Percentiles rank a stretch among this genome's conserved stretches.
Conservation (phyloP, 1,140 invertebrate species). For the Teleopsis dalmanni region DNA sequence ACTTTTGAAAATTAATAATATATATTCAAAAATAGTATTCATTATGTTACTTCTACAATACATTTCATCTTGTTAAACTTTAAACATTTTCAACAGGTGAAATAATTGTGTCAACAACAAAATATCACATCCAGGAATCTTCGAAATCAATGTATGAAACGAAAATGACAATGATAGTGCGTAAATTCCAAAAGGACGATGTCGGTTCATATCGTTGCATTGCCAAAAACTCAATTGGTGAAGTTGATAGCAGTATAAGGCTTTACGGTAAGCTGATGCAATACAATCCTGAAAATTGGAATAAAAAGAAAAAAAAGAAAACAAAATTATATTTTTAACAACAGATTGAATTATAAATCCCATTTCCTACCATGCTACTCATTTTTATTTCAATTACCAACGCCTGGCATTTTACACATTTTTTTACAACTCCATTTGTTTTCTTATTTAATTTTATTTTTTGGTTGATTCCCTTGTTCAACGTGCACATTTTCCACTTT, state of each 20-base stretch:
- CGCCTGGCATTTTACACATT: too few relatives aligned
- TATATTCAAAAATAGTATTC: too few relatives aligned
- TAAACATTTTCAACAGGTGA: constrained; percentile 51
- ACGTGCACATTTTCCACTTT: constrained; percentile 9
- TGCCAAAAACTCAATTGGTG: constrained; percentile 84
- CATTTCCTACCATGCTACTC: too few relatives aligned
- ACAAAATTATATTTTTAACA: too few relatives aligned
- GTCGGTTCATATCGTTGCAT: constrained; percentile 81
- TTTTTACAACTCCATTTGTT: background rate
- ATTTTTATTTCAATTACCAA: too few relatives aligned
- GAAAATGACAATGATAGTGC: constrained; percentile 74
- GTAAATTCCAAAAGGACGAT: constrained; percentile 68
- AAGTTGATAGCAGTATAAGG: constrained; percentile 79
- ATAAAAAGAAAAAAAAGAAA: too few relatives aligned
- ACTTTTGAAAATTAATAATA: too few relatives aligned
- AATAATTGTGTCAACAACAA: constrained; percentile 73
- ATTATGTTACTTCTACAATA: too few relatives aligned
- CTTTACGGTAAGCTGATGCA: constrained; percentile 82
- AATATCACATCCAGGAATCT: constrained; percentile 70
- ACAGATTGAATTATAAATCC: too few relatives aligned
- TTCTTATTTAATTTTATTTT: background rate
- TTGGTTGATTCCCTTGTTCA: background rate
- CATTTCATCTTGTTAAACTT: background rate
- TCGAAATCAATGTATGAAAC: constrained; percentile 72
- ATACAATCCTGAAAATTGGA: background rate